Evolutionary conservation across 2,888 invertebrate genomes (phyloP), one percentile per base, ranked within the genome.

Genomic region (Malthinus flaveolus): DNA sequence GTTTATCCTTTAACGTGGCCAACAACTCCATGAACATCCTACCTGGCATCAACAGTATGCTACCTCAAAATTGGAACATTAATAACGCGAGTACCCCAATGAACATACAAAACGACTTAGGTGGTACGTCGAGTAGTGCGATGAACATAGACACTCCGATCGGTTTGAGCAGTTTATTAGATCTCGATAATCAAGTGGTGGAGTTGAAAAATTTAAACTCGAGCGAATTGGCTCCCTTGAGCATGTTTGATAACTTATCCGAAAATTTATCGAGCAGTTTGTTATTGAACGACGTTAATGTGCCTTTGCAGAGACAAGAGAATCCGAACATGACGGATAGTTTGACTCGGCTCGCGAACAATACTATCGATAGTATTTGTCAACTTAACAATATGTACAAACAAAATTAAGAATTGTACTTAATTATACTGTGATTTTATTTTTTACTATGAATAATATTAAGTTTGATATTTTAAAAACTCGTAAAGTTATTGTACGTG

Each of bases 251-350:
- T 45, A 75, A 76, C 48, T 71, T 82, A 8, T 79, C 82, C 0
- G 80, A 81, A 39, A 80, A 78, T 65, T 71, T 82, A 3, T 80
- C 80, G 1, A 78, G 76, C 61, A 81, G 80, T 65, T 69, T 83
- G 46, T 81, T 80, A 1, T 70, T 83, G 53, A 78, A 78, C 1
- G 83, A 83, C 54, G 68, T 70, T 13, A 61, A 56, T 33, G 57
- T 58, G 15, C 59, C 69, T 61, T 73, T 68, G 52, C 39, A 39
- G 12, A 54, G 62, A 15, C 66, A 66, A 36, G 71, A 72, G 15
- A 69, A 72, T 37, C 71, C 73, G 49, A 82, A 79, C 67, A 82
- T 83, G 81, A 80, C 81, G 1, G 84, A 85, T 62, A 83, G 83
- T 70, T 80, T 84, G 60, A 82, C 82, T n/a, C 78, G 79, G 64